A percentile compares a stretch with the other conserved stretches of the same genome.
These are phyloP conservation scores for Clarias fuscus DNA, from an alignment of 2,797 vertebrate genomes.

Conservation along the genomic window DNA sequence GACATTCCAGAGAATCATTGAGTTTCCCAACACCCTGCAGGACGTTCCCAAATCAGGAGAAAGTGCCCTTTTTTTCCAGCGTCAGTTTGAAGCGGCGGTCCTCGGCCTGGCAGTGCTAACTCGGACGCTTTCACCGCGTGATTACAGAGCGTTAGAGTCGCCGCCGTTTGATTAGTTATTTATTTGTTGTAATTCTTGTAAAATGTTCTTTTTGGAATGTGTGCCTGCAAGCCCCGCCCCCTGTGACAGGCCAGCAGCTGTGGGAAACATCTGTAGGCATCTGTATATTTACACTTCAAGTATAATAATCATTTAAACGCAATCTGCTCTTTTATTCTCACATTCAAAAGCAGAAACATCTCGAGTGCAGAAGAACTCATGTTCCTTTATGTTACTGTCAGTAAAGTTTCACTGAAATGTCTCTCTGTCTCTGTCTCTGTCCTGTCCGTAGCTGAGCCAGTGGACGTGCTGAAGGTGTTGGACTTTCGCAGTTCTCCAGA, in stretches of 20 bases:
- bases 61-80: neutral
- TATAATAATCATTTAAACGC: neutral
- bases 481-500: constrained; percentile 92
- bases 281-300: neutral
- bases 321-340: neutral
- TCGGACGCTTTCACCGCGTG: neutral
- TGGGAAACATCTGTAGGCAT: neutral
- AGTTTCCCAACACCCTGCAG: neutral
- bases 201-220: too few relatives aligned
- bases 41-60: constrained; percentile 6
- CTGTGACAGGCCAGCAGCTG: neutral
- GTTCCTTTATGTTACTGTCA: neutral
- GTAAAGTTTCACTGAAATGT: neutral
- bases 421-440: neutral
- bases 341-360: neutral
- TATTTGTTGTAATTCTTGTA: neutral
- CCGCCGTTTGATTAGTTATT: neutral
- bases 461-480: constrained; percentile 93
- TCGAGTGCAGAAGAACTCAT: neutral
- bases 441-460: constrained; percentile 80
- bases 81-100: neutral
- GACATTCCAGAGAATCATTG: neutral
- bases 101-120: neutral
- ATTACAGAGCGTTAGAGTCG: neutral
- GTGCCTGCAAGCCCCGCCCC: neutral